Percentiles rank a stretch among this genome's conserved stretches.
Evolutionary conservation across 1,140 invertebrate genomes (phyloP).

Genomic region (Prorops nasuta): DNA sequence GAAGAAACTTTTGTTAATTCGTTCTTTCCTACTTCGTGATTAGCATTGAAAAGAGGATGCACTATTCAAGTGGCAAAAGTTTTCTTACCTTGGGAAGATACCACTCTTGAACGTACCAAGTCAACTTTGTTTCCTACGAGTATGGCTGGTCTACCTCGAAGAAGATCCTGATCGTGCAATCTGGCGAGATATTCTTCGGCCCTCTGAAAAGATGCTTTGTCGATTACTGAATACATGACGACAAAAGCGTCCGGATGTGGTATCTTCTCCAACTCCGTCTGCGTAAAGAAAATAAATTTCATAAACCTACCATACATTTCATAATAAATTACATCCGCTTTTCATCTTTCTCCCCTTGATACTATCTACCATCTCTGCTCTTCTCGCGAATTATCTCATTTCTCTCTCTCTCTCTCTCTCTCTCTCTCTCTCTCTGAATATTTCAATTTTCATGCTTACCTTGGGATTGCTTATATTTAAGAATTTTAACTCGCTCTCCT

Average conservation of each 20-base stretch:
- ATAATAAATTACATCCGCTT: too few species aligned
- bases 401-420: too few species aligned
- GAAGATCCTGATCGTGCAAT: slow-evolving; percentile 73
- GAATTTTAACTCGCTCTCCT: slow-evolving; percentile 86
- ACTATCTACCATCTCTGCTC: too few species aligned
- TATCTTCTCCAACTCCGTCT: slow-evolving; percentile 73
- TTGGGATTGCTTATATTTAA: slow-evolving; percentile 62
- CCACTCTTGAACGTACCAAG: slow-evolving; percentile 83
- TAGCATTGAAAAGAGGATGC: not conserved
- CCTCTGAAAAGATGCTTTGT: slow-evolving; percentile 82
- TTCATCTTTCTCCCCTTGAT: too few species aligned
- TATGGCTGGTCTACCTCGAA: slow-evolving; percentile 75
- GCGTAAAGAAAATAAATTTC: slow-evolving; percentile 29
- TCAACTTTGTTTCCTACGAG: slow-evolving; percentile 95
- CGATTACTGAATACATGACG: slow-evolving; percentile 87
- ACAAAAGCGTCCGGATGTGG: slow-evolving; percentile 82
- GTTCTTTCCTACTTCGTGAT: not conserved
- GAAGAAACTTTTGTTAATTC: slow-evolving; percentile 5
- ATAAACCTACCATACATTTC: not conserved
- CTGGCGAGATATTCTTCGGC: slow-evolving; percentile 74
- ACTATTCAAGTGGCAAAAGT: too few species aligned
- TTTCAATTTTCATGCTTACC: too few species aligned
- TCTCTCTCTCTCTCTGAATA: too few species aligned
- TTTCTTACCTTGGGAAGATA: slow-evolving; percentile 84
- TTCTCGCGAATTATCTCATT: too few species aligned